Conservation (phyloP, 35 echinoderm and acorn worm species). For the Heliocidaris erythrogramma region DNA sequence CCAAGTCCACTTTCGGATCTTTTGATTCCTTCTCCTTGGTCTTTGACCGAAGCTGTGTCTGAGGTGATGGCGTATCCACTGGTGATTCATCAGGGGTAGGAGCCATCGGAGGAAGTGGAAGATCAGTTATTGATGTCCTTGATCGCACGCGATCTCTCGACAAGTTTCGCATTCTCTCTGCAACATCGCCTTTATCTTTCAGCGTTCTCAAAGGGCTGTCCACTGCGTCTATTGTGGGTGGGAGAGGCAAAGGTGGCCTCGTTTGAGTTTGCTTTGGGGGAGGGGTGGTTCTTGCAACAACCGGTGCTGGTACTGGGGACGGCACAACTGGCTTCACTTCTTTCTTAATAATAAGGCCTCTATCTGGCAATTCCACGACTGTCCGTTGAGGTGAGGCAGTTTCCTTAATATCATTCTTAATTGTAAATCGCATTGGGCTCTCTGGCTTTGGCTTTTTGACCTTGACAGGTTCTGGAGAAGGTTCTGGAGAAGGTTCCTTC, state of each 20-base stretch:
- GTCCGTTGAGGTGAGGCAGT: slow-evolving; percentile 46
- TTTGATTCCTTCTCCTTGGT: slow-evolving; percentile 32
- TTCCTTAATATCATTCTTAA: slow-evolving; percentile 64
- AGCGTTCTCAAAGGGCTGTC: slow-evolving; percentile 29
- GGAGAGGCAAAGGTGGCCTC: slow-evolving; percentile 59
- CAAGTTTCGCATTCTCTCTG: not conserved
- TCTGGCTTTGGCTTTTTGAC: slow-evolving; percentile 41
- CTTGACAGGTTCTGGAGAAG: slow-evolving; percentile 18
- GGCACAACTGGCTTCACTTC: slow-evolving; percentile 63
- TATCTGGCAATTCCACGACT: slow-evolving; percentile 56
- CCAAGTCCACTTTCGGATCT: slow-evolving; percentile 38
- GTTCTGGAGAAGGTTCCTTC: slow-evolving; percentile 13
- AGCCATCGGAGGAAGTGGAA: slow-evolving; percentile 76
- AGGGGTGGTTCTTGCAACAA: slow-evolving; percentile 31
- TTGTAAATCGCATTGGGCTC: slow-evolving; percentile 58
- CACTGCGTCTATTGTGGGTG: slow-evolving; percentile 70
- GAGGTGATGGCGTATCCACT: slow-evolving; percentile 54
- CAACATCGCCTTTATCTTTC: slow-evolving; percentile 56
- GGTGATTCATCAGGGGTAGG: slow-evolving; percentile 47
- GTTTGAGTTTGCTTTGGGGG: slow-evolving; percentile 56
- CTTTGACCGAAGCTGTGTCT: slow-evolving; percentile 24
- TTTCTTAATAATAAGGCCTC: slow-evolving; percentile 78
- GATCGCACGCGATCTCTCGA: slow-evolving; percentile 9
- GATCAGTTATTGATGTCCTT: slow-evolving; percentile 63
- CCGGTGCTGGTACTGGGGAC: slow-evolving; percentile 39